Evolutionary conservation across 2,888 invertebrate genomes (phyloP).

Genomic region (Xiphydria camelus): DNA sequence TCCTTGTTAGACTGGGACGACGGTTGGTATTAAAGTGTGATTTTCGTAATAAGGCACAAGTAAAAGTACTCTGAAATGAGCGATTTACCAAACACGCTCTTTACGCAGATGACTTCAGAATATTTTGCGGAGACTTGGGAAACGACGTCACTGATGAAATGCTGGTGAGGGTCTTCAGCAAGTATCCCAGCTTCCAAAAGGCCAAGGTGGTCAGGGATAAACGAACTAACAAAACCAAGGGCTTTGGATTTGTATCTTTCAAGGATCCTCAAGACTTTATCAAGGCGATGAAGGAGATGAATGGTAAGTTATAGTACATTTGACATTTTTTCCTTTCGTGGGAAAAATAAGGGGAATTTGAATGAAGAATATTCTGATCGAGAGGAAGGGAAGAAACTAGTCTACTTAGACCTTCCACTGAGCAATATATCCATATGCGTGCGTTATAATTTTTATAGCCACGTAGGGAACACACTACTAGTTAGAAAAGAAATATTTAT

Average conservation of each 20-base stretch:
- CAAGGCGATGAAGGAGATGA: slow-evolving; percentile 99
- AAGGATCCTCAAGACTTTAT: slow-evolving; percentile 97
- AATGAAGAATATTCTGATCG: no score
- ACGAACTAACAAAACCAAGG: slow-evolving; percentile 96
- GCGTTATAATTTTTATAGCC: no score
- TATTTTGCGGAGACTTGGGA: slow-evolving; percentile 99
- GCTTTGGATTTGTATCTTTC: slow-evolving; percentile 98
- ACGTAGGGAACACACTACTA: no score
- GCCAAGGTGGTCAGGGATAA: slow-evolving; percentile 97
- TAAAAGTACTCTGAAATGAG: no score
- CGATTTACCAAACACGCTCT: no score
- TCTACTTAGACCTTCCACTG: no score
- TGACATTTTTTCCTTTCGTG: slow-evolving; percentile 5
- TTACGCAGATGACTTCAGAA: slow-evolving; percentile 85
- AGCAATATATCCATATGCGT: no score
- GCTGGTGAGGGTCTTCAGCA: slow-evolving; percentile 92
- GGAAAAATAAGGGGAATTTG: no score
- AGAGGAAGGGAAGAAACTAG: no score
- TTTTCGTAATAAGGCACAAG: no score
- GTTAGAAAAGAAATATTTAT: no score
- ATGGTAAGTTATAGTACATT: slow-evolving; percentile 71
- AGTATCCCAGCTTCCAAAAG: slow-evolving; percentile 88
- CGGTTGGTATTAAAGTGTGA: slow-evolving; percentile 54
- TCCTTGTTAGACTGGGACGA: slow-evolving; percentile 96
- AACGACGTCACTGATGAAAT: slow-evolving; percentile 99